Percentiles rank a stretch among this genome's conserved stretches.
These are phyloP conservation scores for Cyanistes caeruleus DNA, from an alignment of 2,113 vertebrate species.

Conservation along the genomic window DNA sequence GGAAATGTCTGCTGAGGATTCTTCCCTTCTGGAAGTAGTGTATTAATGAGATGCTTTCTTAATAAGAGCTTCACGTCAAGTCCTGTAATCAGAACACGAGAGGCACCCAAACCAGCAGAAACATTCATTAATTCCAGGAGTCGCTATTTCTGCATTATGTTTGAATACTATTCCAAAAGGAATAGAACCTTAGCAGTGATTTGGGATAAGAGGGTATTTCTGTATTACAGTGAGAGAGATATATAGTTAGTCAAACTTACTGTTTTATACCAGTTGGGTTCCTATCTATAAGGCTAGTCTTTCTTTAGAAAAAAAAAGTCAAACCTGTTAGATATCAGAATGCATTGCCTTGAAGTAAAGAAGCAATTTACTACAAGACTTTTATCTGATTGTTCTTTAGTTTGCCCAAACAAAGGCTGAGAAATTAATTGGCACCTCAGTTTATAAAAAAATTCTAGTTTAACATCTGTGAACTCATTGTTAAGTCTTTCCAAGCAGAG, in stretches of 20 bases:
- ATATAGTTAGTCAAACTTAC: slow-evolving; percentile 26
- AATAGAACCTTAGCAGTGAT: slow-evolving; percentile 49
- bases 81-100: slow-evolving; percentile 30
- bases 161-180: slow-evolving; percentile 43
- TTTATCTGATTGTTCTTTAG: slow-evolving; percentile 34
- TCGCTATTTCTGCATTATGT: slow-evolving; percentile 44
- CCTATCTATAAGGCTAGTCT: neutral
- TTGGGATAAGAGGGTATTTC: neutral
- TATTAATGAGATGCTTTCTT: slow-evolving; percentile 66
- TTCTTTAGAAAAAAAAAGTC: neutral
- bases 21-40: slow-evolving; percentile 24
- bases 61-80: slow-evolving; percentile 8
- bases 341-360: neutral
- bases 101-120: slow-evolving; percentile 49
- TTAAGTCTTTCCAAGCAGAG: slow-evolving; percentile 44
- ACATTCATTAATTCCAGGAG: slow-evolving; percentile 60
- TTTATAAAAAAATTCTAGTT: slow-evolving; percentile 60
- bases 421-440: slow-evolving; percentile 35
- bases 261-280: neutral
- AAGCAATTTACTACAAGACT: neutral
- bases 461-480: slow-evolving; percentile 64
- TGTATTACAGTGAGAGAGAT: slow-evolving; percentile 7
- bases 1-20: slow-evolving; percentile 41
- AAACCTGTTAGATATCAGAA: neutral
- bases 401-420: slow-evolving; percentile 19